A percentile compares a stretch with the other conserved stretches of the same genome.
Conservation (phyloP, 2,113 vertebrate genomes). For the Periophthalmus modestus region DNA sequence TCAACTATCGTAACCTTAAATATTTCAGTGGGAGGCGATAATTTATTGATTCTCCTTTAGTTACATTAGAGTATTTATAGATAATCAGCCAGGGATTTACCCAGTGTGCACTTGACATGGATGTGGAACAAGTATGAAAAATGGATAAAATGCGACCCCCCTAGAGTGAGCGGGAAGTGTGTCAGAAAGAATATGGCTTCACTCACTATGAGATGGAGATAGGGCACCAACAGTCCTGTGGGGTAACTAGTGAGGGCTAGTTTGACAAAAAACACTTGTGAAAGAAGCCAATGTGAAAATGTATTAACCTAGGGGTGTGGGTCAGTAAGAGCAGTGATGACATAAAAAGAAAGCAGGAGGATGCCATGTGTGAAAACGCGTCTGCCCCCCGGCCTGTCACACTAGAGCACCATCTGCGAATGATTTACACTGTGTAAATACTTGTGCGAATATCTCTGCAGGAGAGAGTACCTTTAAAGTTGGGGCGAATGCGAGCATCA, state of each 20-base stretch:
- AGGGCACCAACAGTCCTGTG: slow-evolving; percentile 61
- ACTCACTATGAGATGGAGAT: slow-evolving; percentile 31
- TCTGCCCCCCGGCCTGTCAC: slow-evolving; percentile 43
- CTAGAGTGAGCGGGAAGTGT: slow-evolving; percentile 58
- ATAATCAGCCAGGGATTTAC: slow-evolving; percentile 65
- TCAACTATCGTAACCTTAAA: slow-evolving; percentile 47
- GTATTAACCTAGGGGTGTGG: slow-evolving; percentile 54
- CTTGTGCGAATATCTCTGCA: slow-evolving; percentile 16
- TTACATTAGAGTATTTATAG: slow-evolving; percentile 74
- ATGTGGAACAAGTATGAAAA: slow-evolving; percentile 72
- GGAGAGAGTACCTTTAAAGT: slow-evolving; percentile 89
- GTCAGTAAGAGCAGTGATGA: slow-evolving; percentile 54
- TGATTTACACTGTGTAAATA: slow-evolving; percentile 45
- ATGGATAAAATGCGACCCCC: slow-evolving; percentile 65
- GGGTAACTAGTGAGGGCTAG: slow-evolving; percentile 44
- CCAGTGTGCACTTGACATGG: slow-evolving; percentile 41
- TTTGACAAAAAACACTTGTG: slow-evolving; percentile 44
- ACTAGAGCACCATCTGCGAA: slow-evolving; percentile 49
- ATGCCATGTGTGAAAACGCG: slow-evolving; percentile 32
- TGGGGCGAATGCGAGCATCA: slow-evolving; percentile 91
- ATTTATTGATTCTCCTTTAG: slow-evolving; percentile 75
- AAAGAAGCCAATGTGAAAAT: slow-evolving; percentile 40
- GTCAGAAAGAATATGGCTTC: slow-evolving; percentile 62
- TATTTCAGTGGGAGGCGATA: slow-evolving; percentile 65
- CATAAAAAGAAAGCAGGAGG: slow-evolving; percentile 16